Percentiles rank a stretch among this genome's conserved stretches.
These are phyloP conservation scores for Leptobrachium ailaonicum DNA, from an alignment of 2,113 vertebrate genomes.

Conservation along the genomic window DNA sequence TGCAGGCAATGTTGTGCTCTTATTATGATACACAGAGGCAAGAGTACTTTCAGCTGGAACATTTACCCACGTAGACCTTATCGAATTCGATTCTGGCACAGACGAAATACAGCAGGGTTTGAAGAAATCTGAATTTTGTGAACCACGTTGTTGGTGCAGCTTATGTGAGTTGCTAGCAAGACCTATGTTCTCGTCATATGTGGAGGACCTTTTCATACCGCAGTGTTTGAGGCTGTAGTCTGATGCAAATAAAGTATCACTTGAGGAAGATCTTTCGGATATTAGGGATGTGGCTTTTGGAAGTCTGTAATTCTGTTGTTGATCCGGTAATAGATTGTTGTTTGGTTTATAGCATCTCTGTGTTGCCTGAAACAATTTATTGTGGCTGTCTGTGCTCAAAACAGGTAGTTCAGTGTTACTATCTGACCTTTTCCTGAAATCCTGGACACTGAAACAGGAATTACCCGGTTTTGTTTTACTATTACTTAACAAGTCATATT, in stretches of 20 bases:
- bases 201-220: conserved; percentile 64
- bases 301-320: conserved; percentile 65
- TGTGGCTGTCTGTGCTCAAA: conserved; percentile 65
- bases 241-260: conserved; percentile 62
- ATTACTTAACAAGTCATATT: conserved; percentile 66
- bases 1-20: conserved; percentile 62
- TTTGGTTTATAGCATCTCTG: conserved; percentile 69
- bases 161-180: conserved; percentile 65
- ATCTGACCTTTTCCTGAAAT: conserved; percentile 64
- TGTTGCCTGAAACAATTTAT: conserved; percentile 70
- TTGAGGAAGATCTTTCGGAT: conserved; percentile 67
- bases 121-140: conserved; percentile 66
- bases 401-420: conserved; percentile 59
- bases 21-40: conserved; percentile 61
- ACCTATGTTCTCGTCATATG: conserved; percentile 61
- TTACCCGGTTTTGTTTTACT: conserved; percentile 68
- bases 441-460: conserved; percentile 62
- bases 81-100: conserved; percentile 54
- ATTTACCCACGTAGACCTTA: conserved; percentile 67
- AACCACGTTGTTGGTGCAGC: conserved; percentile 55
- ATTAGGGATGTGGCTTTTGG: conserved; percentile 61
- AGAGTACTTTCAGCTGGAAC: conserved; percentile 58
- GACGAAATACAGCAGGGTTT: conserved; percentile 56
- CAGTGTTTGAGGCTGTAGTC: conserved; percentile 71
- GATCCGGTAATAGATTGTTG: conserved; percentile 60